Conservation (phyloP, 2,888 invertebrate genomes). For the Azorinus chamasolen region DNA sequence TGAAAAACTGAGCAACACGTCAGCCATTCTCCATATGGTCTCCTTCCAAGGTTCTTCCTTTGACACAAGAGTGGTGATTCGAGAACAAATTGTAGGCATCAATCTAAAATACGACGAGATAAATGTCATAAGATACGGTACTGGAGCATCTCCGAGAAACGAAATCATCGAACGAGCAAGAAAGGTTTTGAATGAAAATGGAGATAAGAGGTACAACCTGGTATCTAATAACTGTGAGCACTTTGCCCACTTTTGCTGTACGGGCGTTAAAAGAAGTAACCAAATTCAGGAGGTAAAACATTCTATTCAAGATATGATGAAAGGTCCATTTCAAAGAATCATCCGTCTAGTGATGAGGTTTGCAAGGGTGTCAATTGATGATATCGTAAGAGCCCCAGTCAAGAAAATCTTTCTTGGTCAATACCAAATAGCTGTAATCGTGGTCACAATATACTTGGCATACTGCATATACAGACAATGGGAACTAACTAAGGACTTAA, state of each 20-base stretch:
- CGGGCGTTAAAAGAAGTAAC: conserved; percentile 29
- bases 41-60: conserved; percentile 37
- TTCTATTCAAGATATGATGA: conserved; percentile 4
- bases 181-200: neutral
- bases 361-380: conserved; percentile 18
- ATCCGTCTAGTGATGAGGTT: conserved; percentile 15
- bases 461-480: conserved; percentile 29
- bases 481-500: conserved; percentile 11
- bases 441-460: conserved; percentile 22
- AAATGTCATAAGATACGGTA: conserved; percentile 33
- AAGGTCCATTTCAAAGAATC: conserved; percentile 14
- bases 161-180: conserved; percentile 35
- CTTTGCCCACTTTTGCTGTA: conserved; percentile 48
- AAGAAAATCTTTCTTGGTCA: neutral
- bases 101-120: conserved; percentile 31
- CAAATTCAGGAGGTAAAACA: conserved; percentile 17
- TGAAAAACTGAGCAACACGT: neutral
- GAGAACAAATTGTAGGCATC: conserved; percentile 32
- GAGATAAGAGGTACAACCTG: conserved; percentile 2
- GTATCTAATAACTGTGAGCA: conserved; percentile 44
- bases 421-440: neutral
- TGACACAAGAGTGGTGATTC: conserved; percentile 25
- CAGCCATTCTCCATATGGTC: conserved; percentile 28
- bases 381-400: conserved; percentile 7
- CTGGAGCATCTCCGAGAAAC: conserved; percentile 11